Percentiles rank a stretch among this genome's conserved stretches.
These are phyloP conservation scores for Gambusia affinis DNA, from an alignment of 2,113 vertebrate genomes.

Conservation along the genomic window DNA sequence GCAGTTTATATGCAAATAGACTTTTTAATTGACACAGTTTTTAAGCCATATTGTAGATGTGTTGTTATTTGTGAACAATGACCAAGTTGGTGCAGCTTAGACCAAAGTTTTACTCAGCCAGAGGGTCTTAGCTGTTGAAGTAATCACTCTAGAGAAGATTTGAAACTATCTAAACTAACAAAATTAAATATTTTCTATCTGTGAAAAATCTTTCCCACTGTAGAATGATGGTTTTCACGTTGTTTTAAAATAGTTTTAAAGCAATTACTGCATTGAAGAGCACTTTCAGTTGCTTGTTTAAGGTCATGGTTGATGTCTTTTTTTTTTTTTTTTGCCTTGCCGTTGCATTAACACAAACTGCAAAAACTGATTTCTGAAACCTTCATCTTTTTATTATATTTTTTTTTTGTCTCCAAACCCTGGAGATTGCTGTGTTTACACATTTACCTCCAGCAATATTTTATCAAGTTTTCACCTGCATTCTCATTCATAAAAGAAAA, in stretches of 20 bases:
- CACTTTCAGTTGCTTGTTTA: not conserved
- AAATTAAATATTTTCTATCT: not conserved
- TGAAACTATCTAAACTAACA: not conserved
- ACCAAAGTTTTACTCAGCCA: no score
- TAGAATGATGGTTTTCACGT: not conserved
- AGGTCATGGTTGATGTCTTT: not conserved
- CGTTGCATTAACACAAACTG: not conserved
- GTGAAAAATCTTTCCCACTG: not conserved
- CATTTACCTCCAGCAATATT: not conserved
- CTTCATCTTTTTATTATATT: not conserved
- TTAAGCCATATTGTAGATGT: no score
- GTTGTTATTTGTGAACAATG: no score
- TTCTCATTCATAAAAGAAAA: slow-evolving; percentile 1
- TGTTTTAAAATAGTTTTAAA: not conserved
- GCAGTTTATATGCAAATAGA: no score
- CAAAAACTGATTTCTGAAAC: not conserved
- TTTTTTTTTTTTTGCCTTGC: not conserved
- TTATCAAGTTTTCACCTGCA: not conserved
- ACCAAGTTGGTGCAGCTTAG: no score
- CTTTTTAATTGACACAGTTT: no score
- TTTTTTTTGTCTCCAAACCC: not conserved
- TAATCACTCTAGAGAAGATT: not conserved
- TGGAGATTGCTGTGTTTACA: not conserved
- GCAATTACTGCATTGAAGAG: not conserved
- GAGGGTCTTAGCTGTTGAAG: no score